Evolutionary conservation across 2,888 invertebrate species (phyloP), one percentile per base, ranked within the genome.

Genomic region (Troglohyphantes excavatus): DNA sequence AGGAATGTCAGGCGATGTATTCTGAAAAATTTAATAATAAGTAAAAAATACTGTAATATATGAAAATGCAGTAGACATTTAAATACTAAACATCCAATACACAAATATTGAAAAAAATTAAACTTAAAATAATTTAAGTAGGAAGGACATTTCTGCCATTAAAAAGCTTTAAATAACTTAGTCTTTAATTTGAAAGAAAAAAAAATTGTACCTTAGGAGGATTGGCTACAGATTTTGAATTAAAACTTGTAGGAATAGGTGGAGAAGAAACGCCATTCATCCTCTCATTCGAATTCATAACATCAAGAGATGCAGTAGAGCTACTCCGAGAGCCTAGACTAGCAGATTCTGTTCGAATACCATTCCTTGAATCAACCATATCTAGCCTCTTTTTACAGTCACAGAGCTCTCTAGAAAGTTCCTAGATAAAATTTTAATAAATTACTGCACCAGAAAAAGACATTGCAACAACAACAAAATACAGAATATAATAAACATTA

Each of bases 341-440:
- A 27, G 94, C 92, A 33, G 94, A 94, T 81, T 94, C 94, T 59
- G 76, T 73, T 82, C 92, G 92, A 79, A 93, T 93, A 2, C 94
- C 94, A 13, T 92, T 90, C 43, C 92, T 93, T 17, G 92, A 90
- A 84, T 94, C 94, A 76, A 92, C 92, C 9, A 91, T 92, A 90
- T 94, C 94, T 7, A 94, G 91, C 72, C 93, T 93, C 65, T 93
- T 93, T 81, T 93, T 93, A 5, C 93, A 93, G 53, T 93, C 92
- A 63, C 95, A 95, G 53, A 96, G 93, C 92, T 97, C 96, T 26
- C 96, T 95, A 46, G 95, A 96, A 91, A 96, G 93, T 93, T 96
- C 96, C 95, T 96, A 92, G 17, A 17, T 13, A 53, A n/a, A n/a
- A n/a, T 53, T 53, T n/a, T n/a, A n/a, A n/a, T n/a, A n/a, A n/a